Percentiles rank a stretch among this genome's conserved stretches.
Conservation (phyloP, 2,113 vertebrate genomes). For the Neofelis nebulosa region DNA sequence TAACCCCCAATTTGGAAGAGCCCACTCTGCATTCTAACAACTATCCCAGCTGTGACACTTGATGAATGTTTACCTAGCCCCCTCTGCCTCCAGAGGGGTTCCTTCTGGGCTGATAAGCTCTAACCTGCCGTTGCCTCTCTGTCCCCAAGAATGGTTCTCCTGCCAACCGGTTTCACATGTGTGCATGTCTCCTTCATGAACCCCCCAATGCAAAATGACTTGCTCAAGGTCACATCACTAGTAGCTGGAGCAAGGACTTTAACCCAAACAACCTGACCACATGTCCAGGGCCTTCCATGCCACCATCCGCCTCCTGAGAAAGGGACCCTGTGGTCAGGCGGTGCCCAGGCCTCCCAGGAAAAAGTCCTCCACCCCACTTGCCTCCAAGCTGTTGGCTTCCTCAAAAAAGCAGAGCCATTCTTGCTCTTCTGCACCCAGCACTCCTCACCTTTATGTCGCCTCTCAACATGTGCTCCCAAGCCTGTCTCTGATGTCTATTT, state of each 20-base stretch:
- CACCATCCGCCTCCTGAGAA: not conserved
- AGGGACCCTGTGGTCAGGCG: not conserved
- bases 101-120: not conserved
- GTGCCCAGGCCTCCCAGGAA: not conserved
- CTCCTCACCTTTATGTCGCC: not conserved
- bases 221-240: not conserved
- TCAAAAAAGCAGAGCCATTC: not conserved
- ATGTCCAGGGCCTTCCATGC: not conserved
- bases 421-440: too few relatives aligned
- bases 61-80: not conserved
- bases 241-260: not conserved
- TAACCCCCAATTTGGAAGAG: slow-evolving; percentile 45
- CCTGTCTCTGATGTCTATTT: not conserved
- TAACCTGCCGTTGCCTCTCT: not conserved
- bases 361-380: not conserved
- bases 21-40: slow-evolving; percentile 23
- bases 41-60: slow-evolving; percentile 34
- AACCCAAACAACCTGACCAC: not conserved
- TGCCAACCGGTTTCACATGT: not conserved
- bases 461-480: not conserved
- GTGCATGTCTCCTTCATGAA: not conserved
- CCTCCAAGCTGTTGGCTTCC: not conserved
- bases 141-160: not conserved
- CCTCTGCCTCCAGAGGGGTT: not conserved
- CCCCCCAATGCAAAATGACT: not conserved